Evolutionary conservation across 2,797 vertebrate species (phyloP), one percentile per base, ranked within the genome.

Genomic region (Chrysocyon brachyurus): DNA sequence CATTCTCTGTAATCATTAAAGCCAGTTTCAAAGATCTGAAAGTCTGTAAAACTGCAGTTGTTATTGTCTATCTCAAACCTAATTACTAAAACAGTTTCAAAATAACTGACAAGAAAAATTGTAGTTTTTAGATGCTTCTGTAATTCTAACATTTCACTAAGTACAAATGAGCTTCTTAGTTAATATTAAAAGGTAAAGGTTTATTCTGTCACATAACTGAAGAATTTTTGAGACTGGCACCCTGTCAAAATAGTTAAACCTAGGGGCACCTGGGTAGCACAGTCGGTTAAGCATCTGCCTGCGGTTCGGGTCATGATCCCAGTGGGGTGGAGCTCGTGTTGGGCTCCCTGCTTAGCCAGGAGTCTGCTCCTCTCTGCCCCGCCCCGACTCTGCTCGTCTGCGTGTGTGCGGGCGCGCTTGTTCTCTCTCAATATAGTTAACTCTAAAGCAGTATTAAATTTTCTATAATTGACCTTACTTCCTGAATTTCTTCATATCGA

Each of bases 141-240:
- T 31, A 83, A 77, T 56, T 85, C 64, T 86, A 79, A 72, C 70
- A 81, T 66, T 90, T 81, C 86, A 90, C 33, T 90, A 86, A 54
- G 16, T 46, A 86, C 64, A 92, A 89, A 81, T 64, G 31, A 90
- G 52, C 31, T 73, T 64, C 31, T 36, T 57, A 21, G 31, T 83
- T 84, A 12, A 77, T 49, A 59, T 59, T 57, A 75, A 87, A 54
- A 49, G 46, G n/a, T 40, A 36, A 66, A 92, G 66, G 56, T 89
- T 85, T 89, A 73, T 79, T 72, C 14, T 15, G 22, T 79, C 36
- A 85, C 22, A 36, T 57, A 64, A 28, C 49, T 52, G 81, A 46
- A 75, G 73, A 90, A 61, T n/a, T 36, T 72, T 52, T 88, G 64
- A 54, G 61, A 70, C 28, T 63, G 49, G 40, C 46, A 85, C 12